Evolutionary conservation across 2,888 invertebrate genomes (phyloP).

Genomic region (Hofmannophila pseudospretella): DNA sequence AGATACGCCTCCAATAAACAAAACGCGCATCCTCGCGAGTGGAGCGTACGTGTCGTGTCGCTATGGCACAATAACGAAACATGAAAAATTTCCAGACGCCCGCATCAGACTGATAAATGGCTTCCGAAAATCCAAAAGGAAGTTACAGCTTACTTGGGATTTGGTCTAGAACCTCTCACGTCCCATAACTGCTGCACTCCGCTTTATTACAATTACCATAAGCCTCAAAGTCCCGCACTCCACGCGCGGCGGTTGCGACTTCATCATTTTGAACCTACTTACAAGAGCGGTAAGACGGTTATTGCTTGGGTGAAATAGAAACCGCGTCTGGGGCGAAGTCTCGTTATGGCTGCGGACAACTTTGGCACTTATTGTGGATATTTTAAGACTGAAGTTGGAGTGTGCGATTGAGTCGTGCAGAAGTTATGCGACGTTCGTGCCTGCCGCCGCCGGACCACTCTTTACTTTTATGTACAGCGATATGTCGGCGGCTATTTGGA

Average conservation of each 20-base stretch:
- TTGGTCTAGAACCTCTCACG: conserved; percentile 79
- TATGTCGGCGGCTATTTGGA: conserved; percentile 74
- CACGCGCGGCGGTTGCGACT: conserved; percentile 53
- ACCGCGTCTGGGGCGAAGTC: conserved; percentile 62
- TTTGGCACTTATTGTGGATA: conserved; percentile 55
- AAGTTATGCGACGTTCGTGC: conserved; percentile 74
- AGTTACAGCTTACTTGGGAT: conserved; percentile 79
- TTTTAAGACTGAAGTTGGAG: conserved; percentile 59
- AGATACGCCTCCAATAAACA: conserved; percentile 57
- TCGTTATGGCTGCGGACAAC: conserved; percentile 47
- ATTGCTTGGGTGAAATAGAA: conserved; percentile 75
- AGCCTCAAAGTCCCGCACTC: conserved; percentile 78
- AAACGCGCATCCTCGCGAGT: conserved; percentile 45
- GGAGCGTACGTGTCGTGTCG: conserved; percentile 68
- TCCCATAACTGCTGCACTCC: conserved; percentile 78
- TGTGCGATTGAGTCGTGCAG: conserved; percentile 40
- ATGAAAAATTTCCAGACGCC: conserved; percentile 78
- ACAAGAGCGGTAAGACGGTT: conserved; percentile 70
- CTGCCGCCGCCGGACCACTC: conserved; percentile 62
- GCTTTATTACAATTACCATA: conserved; percentile 79
- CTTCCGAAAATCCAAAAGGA: conserved; percentile 80
- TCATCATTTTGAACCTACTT: conserved; percentile 76
- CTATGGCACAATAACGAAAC: conserved; percentile 74
- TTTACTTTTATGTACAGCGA: conserved; percentile 74
- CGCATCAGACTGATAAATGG: conserved; percentile 79